Base-by-base conservation (phyloP, 2,797 vertebrate genomes). In the Danio kyathit region DNA sequence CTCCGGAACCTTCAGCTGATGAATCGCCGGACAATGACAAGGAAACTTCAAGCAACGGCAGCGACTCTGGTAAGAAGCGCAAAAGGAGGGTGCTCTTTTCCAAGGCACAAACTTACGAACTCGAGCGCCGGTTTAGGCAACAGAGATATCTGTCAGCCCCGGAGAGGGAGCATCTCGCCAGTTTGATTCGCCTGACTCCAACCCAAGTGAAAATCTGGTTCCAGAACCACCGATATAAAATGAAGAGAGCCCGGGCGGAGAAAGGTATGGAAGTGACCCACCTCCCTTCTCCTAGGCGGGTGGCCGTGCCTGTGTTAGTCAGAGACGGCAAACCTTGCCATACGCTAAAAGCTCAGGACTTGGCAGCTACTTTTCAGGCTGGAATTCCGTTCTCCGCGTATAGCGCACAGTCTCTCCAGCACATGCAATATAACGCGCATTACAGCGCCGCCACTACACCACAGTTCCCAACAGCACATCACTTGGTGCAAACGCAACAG, bases 251-350 rank as follows among this genome's bases (percentile, higher is more conserved):
- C 77, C 94, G 97, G 89, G 97, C 98, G 66, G 98, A 99, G 95
- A 99, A 99, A 97, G 97, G 98, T 96, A 98, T 98, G 97, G 97
- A 99, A 96, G 97, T 98, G 95, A 97, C 96, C 89, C 97, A 98
- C 92, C 95, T 98, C 66, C 97, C 97, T 90, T 99, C 97, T 84
- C 98, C 98, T 87, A 95, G 98, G 90, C 96, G 98, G 88, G 97
- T 98, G 91, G 97, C 97, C 85, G 97, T 99, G 89, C 97, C 97
- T 14, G 97, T 99, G 87, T 93, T 99, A 94, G 97, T 99, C 91
- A 95, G 97, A 94, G 97, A 99, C 91, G 97, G 97, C 90, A 99
- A 99, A 89, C 97, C 97, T 74, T 99, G 97, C 94, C 97, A 99
- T 90, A 94, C 97, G 91, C 96, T 99, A 92, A 99, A 99, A 96